These are phyloP conservation scores for Adelphocoris suturalis DNA, from an alignment of 2,888 invertebrate species.

Conservation along the genomic window DNA sequence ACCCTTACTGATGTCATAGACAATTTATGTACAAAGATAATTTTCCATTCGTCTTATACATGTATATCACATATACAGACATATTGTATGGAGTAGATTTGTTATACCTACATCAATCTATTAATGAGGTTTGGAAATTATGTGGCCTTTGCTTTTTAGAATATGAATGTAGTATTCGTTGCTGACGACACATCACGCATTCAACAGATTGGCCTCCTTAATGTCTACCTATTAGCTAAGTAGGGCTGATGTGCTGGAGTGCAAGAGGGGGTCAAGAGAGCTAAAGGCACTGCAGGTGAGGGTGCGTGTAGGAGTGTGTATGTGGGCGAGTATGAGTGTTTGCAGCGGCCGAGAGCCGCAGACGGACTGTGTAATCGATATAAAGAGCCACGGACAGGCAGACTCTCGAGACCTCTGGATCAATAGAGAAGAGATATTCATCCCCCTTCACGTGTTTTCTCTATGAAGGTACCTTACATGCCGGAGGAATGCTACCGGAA, in stretches of 20 bases:
- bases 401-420: conserved; percentile 30
- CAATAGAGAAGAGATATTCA: conserved; percentile 42
- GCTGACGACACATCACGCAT: not conserved
- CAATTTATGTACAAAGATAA: too few species aligned
- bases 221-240: not conserved
- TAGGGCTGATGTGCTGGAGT: not conserved
- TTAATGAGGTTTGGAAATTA: too few species aligned
- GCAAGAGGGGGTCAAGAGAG: conserved; percentile 13
- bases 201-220: not conserved
- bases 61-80: too few species aligned
- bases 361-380: conserved; percentile 33
- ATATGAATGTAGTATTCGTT: too few species aligned
- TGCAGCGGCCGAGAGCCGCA: conserved; percentile 29
- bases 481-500: conserved; percentile 19
- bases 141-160: too few species aligned
- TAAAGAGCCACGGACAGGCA: conserved; percentile 37
- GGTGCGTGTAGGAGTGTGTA: not conserved
- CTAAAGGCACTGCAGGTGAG: not conserved
- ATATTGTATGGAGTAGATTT: too few species aligned
- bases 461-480: conserved; percentile 28
- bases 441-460: conserved; percentile 36
- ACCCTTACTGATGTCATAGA: too few species aligned
- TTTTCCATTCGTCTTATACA: too few species aligned
- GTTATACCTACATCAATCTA: too few species aligned
- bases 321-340: conserved; percentile 17